Evolutionary conservation across 2,797 vertebrate genomes (phyloP), one percentile per base, ranked within the genome.

Genomic region (Bradypus variegatus): DNA sequence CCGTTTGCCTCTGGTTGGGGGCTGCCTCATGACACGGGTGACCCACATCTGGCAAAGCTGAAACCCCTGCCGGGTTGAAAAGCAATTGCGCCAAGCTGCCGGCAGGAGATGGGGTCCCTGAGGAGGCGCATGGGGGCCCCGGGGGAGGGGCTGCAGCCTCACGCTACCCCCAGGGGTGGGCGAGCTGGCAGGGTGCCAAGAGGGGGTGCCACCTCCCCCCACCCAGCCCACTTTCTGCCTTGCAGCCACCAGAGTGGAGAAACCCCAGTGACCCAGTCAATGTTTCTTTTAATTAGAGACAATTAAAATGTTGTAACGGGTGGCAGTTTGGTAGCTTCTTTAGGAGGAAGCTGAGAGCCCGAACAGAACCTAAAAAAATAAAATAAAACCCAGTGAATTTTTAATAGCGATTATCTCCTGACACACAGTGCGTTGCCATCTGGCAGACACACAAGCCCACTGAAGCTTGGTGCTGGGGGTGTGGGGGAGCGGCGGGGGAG

Each of bases 321-420:
- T 73, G 79, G 82, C 58, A 21, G 70, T 78, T 78, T 81, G 82
- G 78, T 88, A 6, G 72, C 60, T 90, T 86, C 75, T 89, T 80
- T 25, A 81, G 90, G 84, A 93, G 88, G 50, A 72, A 94, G 83
- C 85, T 62, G 80, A 36, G 82, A 94, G 79, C 84, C 93, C 84
- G 70, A 81, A 93, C 8, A 21, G 91, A 94, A 88, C 86, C 87
- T 33, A 23, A 89, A 93, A 94, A 94, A 93, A 86, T 29, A 62
- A 92, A 91, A 84, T 84, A 93, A 95, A 95, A 81, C 84, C 73
- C 53, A 60, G 94, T 86, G 94, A 92, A 94, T 94, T 95, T 95
- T 95, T 95, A 95, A 94, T 91, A 91, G 94, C 65, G 90, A 93
- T 96, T 83, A 86, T 92, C 94, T 93, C 85, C 80, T 53, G 76